A percentile compares a stretch with the other conserved stretches of the same genome.
phyloP scores from a whole-genome alignment of 2,113 vertebrate genomes.

The Ia io region DNA sequence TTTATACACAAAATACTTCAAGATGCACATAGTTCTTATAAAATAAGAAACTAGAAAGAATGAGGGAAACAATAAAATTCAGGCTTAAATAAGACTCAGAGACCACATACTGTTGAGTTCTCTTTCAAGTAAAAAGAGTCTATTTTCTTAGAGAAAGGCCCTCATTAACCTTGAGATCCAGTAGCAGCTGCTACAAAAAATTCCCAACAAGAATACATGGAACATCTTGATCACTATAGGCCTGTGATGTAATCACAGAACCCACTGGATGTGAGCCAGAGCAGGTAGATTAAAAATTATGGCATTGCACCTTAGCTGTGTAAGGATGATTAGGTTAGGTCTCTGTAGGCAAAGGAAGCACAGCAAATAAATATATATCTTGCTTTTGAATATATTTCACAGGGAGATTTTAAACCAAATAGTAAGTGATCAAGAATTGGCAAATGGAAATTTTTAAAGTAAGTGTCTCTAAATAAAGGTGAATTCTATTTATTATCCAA shows the following conservation, averaged over 20 bases:
- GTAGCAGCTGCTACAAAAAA: neutral
- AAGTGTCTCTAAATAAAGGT: neutral
- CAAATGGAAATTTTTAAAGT: conserved; percentile 19
- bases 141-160: neutral
- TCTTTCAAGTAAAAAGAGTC: neutral
- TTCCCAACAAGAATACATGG: neutral
- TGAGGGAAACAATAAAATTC: neutral
- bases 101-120: neutral
- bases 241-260: neutral
- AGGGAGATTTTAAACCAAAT: neutral
- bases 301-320: neutral
- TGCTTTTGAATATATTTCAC: neutral
- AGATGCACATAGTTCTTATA: neutral
- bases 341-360: neutral
- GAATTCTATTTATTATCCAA: neutral
- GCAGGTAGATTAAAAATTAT: neutral
- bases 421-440: neutral
- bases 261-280: neutral
- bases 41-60: neutral
- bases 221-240: neutral
- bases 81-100: neutral
- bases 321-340: neutral
- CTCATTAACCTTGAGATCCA: neutral
- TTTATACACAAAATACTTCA: neutral
- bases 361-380: neutral